phyloP scores from a whole-genome alignment of 2,888 invertebrate genomes.

The Tiliacea citrago region DNA sequence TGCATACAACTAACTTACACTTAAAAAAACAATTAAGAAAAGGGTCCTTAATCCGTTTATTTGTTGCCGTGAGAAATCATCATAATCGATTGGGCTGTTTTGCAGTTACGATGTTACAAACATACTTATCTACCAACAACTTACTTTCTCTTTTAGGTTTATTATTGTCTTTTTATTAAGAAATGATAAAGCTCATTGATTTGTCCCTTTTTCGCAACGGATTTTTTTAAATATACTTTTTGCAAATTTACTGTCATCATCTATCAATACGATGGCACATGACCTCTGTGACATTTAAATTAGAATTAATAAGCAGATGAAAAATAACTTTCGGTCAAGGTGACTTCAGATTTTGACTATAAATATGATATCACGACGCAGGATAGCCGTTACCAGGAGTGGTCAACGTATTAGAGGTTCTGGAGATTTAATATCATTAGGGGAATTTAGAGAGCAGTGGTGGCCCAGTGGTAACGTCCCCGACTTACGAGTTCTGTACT shows the following conservation, averaged over 20 bases:
- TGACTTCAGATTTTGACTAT: background rate
- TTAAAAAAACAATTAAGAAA: too few relatives aligned
- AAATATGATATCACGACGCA: background rate
- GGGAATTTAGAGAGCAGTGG: background rate
- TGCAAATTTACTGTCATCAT: slow-evolving; percentile 30
- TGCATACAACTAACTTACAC: background rate
- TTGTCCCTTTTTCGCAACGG: slow-evolving; percentile 5
- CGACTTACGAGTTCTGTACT: too few relatives aligned
- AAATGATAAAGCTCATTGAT: slow-evolving; percentile 6
- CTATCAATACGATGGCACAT: slow-evolving; percentile 6
- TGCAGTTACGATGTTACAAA: background rate
- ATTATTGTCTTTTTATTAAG: background rate
- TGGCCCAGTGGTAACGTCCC: too few relatives aligned
- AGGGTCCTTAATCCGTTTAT: slow-evolving; percentile 3
- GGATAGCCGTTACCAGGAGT: background rate
- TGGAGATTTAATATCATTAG: background rate
- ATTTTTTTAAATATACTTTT: slow-evolving; percentile 1
- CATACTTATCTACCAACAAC: background rate
- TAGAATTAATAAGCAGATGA: slow-evolving; percentile 18
- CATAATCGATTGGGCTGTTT: background rate
- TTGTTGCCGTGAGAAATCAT: background rate
- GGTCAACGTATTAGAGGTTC: background rate
- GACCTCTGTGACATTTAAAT: slow-evolving; percentile 24
- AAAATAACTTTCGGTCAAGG: slow-evolving; percentile 49
- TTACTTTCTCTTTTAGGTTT: slow-evolving; percentile 21